Evolutionary conservation across 2,797 vertebrate species (phyloP), one percentile per base, ranked within the genome.

Genomic region (Amblyopsis hoosieri): DNA sequence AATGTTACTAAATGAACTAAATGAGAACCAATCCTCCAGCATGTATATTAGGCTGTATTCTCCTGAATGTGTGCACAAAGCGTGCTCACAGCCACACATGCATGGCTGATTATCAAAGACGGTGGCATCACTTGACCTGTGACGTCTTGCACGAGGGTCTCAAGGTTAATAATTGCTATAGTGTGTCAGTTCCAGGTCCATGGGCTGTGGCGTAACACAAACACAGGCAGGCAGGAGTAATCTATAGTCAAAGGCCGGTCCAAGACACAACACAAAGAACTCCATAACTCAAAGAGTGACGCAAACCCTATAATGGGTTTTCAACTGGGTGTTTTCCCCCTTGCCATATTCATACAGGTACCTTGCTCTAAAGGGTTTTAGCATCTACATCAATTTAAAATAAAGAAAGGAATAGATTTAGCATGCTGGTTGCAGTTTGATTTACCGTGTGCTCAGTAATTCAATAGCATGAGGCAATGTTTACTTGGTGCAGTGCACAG

Each of bases 161-260:
- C 62, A 79, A 74, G 74, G 75, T 71, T 79, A 79, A 79, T 57
- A 78, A 79, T 57, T 68, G 55, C 61, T 54, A 10, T 29, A 58
- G 53, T 52, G 37, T 49, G 64, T 72, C 57, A 14, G 13, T 69
- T 64, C 46, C 46, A 54, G 61, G 64, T 50, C 53, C 23, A 42
- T 63, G 54, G 62, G 12, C 45, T 48, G 54, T 7, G 11, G 46
- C 53, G 50, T 45, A 31, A 29, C n/a, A 48, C 19, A 48, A 19
- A 59, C 6, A 9, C 12, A 13, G 42, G n/a, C 33, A 60, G 19
- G 14, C n/a, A 64, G 13, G 57, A 15, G 57, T 64, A 56, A 71
- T 64, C 63, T 23, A 46, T 45, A 58, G 45, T 23, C 51, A 23
- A 29, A 12, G 51, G 19, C 17, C 1, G 51, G 19, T 29, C 17